Base-by-base conservation (phyloP, 2,888 invertebrate genomes). In the Formica aserva region DNA sequence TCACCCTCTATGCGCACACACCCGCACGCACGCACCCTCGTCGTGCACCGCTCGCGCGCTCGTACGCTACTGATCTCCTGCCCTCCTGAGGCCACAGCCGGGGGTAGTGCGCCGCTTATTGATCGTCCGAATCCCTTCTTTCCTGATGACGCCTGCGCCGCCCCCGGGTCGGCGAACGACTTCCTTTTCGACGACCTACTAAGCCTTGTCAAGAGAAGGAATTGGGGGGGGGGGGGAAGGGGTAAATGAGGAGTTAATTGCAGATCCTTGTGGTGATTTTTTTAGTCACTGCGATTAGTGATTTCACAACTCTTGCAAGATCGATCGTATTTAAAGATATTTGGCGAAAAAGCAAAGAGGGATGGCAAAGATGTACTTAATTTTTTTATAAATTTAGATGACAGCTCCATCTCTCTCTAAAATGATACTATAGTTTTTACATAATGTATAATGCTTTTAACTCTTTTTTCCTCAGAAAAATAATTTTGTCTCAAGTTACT, bases 21-120 rank as follows among this genome's bases (percentile, higher is more conserved):
- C 87, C 85, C 84, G 83, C 82, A 82, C 72, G 45, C 84, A 71
- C 77, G 72, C 74, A 71, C 88, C 87, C 90, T 90, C 91, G 77
- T 67, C 32, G 67, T 77, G 93, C 91, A 88, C 93, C 90, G 92
- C 84, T 92, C 92, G 93, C 93, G 92, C 91, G 92, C 91, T 91
- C 92, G 92, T 92, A 92, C 91, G 92, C 94, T 93, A 94, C 94
- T 94, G 94, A 92, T 92, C 92, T 92, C 91, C 92, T 92, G 93
- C 92, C 92, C 93, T 93, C 92, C 78, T 62, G 60, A 71, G 60
- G 72, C 62, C 91, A 91, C 92, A 91, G 90, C 67, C 77, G 72
- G 60, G 72, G 78, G 78, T 72, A 72, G 72, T 48, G 11, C 72
- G 85, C 88, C 91, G 91, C 92, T 94, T 94, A 94, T 94, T 94